A percentile compares a stretch with the other conserved stretches of the same genome.
Conservation (phyloP, 2,113 vertebrate species). For the Eulemur macaco region DNA sequence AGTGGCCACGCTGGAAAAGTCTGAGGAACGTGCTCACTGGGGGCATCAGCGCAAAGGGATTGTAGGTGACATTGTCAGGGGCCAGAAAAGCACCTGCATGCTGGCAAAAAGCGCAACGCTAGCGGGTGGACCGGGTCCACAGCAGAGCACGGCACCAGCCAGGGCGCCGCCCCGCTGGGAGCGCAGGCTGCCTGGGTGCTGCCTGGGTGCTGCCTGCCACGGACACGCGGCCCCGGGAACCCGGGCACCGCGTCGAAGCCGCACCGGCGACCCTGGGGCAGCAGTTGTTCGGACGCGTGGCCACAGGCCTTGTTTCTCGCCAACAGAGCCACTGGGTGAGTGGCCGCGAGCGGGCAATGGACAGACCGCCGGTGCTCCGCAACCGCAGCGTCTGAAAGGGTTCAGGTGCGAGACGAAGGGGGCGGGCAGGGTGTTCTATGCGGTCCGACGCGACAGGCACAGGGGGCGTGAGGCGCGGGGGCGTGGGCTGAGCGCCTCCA, state of each 20-base stretch:
- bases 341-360: constrained; percentile 73
- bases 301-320: constrained; percentile 79
- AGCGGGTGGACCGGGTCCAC: constrained; percentile 34
- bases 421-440: neutral
- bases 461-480: constrained; percentile 67
- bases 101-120: constrained; percentile 73
- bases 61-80: neutral
- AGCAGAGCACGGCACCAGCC: constrained; percentile 38
- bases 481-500: constrained; percentile 74
- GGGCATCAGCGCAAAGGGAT: constrained; percentile 79
- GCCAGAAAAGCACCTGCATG: constrained; percentile 82
- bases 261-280: constrained; percentile 80
- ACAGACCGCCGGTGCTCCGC: constrained; percentile 66
- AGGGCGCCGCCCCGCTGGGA: neutral
- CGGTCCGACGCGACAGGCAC: constrained; percentile 39
- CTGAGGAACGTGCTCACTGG: constrained; percentile 66
- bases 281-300: constrained; percentile 83
- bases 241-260: constrained; percentile 41
- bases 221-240: constrained; percentile 66
- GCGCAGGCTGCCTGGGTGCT: constrained; percentile 46
- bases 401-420: constrained; percentile 63
- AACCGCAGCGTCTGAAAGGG: constrained; percentile 80
- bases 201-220: constrained; percentile 73
- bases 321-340: constrained; percentile 76
- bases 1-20: constrained; percentile 80